Percentiles rank a stretch among this genome's conserved stretches.
Conservation (phyloP, 30 jellyfish, hydroid and myxozoan species). For the Aurelia coerulea region DNA sequence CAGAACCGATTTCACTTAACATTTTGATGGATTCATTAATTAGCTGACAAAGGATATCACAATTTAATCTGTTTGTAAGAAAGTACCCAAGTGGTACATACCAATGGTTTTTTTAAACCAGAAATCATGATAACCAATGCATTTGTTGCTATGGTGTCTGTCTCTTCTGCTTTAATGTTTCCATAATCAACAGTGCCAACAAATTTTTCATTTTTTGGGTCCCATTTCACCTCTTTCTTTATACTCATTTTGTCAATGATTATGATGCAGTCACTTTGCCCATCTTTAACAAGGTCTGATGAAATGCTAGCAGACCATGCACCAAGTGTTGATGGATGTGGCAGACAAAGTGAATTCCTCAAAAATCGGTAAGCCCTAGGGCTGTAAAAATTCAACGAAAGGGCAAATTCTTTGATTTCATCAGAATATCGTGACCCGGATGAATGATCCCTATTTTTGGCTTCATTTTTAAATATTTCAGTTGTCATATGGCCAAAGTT, state of each 20-base stretch:
- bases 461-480: background rate
- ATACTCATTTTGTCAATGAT: slow-evolving; percentile 29
- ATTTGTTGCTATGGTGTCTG: slow-evolving; percentile 20
- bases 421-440: slow-evolving; percentile 3
- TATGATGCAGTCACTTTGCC: slow-evolving; percentile 17
- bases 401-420: slow-evolving; percentile 43
- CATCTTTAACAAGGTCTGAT: background rate
- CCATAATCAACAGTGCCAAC: slow-evolving; percentile 59
- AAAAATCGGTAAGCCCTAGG: slow-evolving; percentile 24
- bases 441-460: background rate
- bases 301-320: slow-evolving; percentile 20
- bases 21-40: slow-evolving; percentile 9
- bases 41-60: background rate
- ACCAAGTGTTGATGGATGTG: slow-evolving; percentile 34
- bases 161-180: slow-evolving; percentile 14
- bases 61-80: slow-evolving; percentile 11
- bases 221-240: slow-evolving; percentile 28
- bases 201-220: slow-evolving; percentile 26
- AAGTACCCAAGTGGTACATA: slow-evolving; percentile 19
- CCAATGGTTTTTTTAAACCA: slow-evolving; percentile 26
- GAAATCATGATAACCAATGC: slow-evolving; percentile 33
- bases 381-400: slow-evolving; percentile 31
- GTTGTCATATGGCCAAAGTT: slow-evolving; percentile 12
- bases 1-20: slow-evolving; percentile 31
- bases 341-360: slow-evolving; percentile 23